Base-by-base conservation (phyloP, 2,113 vertebrate genomes). In the Sturnira hondurensis region DNA sequence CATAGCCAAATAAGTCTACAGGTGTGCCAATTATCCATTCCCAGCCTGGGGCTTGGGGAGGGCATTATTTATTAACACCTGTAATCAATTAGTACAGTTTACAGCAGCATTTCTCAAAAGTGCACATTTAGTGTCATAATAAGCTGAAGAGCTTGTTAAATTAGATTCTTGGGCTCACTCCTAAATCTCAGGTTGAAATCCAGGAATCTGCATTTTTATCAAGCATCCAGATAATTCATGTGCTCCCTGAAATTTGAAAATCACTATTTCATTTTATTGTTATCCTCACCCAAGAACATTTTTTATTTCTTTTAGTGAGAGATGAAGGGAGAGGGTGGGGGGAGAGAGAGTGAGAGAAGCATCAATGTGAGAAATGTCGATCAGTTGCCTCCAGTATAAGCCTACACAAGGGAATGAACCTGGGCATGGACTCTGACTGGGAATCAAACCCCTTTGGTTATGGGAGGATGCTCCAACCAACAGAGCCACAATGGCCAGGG, bases 51-150 rank as follows among this genome's bases (percentile, higher is more conserved):
- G 3, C 65, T 89, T 88, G 19, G n/a, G 56, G 19, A 24, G 68
- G 2, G n/a, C 61, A 63, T 12, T 70, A 10, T 71, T 90, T 73
- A 71, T 82, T 78, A 89, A 85, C 4, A 80, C 2, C 41, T 71
- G 0, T 67, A 71, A 93, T 86, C 85, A 94, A 77, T 77, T 94
- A 73, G 17, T 83, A 83, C 20, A 91, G 78, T 52, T 68, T 43
- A 52, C 1, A 85, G n/a, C 33, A 83, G 43, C 24, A 12, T 78
- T 86, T 81, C 81, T 95, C 91, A 96, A 95, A 91, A 93, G 71
- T 43, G 28, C 3, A 78, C 16, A 16, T 91, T 68, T 70, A 41
- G 28, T 87, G 68, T 61, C 28, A 90, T 31, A 28, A 38, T 71
- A 50, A 94, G 20, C 65, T 61, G 54, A 86, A 2, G 58, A 76